Percentiles rank a stretch among this genome's conserved stretches.
These are phyloP conservation scores for Tauraco hartlaubi DNA, from an alignment of 2,797 vertebrate genomes.

Conservation along the genomic window DNA sequence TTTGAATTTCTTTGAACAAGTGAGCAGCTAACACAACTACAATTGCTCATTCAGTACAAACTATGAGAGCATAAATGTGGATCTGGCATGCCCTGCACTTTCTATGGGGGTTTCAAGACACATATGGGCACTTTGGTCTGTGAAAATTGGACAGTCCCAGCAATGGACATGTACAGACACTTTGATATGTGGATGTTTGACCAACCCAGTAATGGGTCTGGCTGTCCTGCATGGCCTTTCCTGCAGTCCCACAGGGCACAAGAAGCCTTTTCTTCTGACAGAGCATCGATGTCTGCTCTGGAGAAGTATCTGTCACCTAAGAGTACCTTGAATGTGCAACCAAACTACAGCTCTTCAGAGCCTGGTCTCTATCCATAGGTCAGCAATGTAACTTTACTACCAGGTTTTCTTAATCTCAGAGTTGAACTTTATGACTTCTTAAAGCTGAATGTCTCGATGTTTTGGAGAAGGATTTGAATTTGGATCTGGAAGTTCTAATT, in stretches of 20 bases:
- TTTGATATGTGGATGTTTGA: background rate
- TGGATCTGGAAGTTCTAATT: background rate
- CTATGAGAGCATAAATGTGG: no score
- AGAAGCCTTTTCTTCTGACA: background rate
- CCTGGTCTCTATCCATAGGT: background rate
- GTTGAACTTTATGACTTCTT: background rate
- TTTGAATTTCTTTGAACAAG: background rate
- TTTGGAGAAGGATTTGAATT: background rate
- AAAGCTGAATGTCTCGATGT: background rate
- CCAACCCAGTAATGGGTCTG: background rate
- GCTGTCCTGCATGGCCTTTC: background rate
- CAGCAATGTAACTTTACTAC: fast-evolving
- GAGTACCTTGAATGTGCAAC: background rate
- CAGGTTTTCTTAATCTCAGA: fast-evolving
- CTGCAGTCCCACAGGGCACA: background rate
- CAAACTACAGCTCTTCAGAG: background rate
- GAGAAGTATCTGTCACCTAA: background rate
- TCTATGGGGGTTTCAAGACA: background rate
- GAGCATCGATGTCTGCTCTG: fast-evolving
- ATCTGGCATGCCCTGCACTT: background rate
- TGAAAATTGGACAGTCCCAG: background rate
- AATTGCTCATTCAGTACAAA: background rate
- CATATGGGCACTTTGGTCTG: background rate
- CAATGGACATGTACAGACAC: background rate
- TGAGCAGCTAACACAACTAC: no score